Conservation (phyloP, 1,140 invertebrate species). For the Leptinotarsa defecta region DNA sequence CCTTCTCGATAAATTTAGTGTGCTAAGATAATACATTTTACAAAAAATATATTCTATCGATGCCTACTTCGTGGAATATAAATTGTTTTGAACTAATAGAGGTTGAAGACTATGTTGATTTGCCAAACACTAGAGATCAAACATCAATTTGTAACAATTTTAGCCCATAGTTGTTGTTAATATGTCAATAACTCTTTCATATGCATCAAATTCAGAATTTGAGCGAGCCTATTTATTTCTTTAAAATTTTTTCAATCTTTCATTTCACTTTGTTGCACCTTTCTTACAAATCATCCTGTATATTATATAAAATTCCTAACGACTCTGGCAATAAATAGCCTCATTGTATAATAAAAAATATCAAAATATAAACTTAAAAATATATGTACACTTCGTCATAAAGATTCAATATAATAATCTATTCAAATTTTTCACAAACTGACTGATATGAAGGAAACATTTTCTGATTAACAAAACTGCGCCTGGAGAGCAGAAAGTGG, state of each 20-base stretch:
- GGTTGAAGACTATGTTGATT: too few relatives aligned
- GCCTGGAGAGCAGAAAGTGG: not conserved
- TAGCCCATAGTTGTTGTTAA: too few relatives aligned
- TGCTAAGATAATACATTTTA: too few relatives aligned
- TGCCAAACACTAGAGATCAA: too few relatives aligned
- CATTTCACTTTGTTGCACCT: not conserved
- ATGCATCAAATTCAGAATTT: not conserved
- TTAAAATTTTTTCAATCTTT: not conserved
- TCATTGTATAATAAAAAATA: conserved; percentile 41
- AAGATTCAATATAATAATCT: conserved; percentile 2
- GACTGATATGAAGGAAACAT: not conserved
- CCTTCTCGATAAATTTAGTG: too few relatives aligned
- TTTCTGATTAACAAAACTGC: not conserved
- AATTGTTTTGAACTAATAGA: too few relatives aligned
- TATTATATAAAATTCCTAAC: conserved; percentile 19
- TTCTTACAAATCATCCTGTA: conserved; percentile 14
- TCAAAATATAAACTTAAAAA: conserved; percentile 46
- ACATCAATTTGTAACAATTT: too few relatives aligned
- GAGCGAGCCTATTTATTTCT: not conserved
- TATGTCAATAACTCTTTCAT: not conserved
- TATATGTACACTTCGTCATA: conserved; percentile 34
- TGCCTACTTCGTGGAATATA: too few relatives aligned
- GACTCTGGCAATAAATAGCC: conserved; percentile 33
- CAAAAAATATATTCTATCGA: too few relatives aligned
- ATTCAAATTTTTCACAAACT: conserved; percentile 11